These are phyloP conservation scores for Tuta absoluta DNA, from an alignment of 2,888 invertebrate genomes.

Conservation along the genomic window DNA sequence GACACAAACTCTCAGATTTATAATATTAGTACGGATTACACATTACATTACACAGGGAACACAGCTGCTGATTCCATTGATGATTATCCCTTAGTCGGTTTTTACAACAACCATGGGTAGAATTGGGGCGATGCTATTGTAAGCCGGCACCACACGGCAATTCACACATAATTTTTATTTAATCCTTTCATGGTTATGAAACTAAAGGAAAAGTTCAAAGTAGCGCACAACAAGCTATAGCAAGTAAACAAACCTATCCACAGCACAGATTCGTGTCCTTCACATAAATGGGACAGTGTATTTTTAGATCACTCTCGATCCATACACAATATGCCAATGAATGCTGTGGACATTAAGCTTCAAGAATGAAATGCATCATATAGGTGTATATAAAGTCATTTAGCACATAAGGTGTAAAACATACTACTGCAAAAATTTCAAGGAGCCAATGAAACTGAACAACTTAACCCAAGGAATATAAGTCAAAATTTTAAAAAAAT, in stretches of 20 bases:
- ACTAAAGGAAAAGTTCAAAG: background rate
- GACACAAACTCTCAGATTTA: too few species aligned
- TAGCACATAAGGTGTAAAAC: background rate
- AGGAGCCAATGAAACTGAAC: too few species aligned
- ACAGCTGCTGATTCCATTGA: too few species aligned
- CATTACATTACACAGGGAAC: too few species aligned
- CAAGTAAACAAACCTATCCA: constrained; percentile 5
- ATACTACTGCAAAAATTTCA: too few species aligned
- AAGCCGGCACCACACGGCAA: too few species aligned
- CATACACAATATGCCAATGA: constrained; percentile 14
- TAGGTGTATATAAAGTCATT: background rate
- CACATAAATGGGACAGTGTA: constrained; percentile 7
- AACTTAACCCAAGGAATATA: too few species aligned
- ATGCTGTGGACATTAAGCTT: background rate
- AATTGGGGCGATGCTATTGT: too few species aligned
- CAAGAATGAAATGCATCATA: background rate
- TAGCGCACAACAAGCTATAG: background rate
- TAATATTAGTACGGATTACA: too few species aligned
- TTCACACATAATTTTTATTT: background rate
- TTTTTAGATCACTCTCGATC: constrained; percentile 14
- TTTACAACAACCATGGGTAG: too few species aligned
- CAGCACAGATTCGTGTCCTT: background rate
- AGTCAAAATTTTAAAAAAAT: too few species aligned
- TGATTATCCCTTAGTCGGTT: too few species aligned
- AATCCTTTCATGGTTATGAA: background rate